Evolutionary conservation across 2,888 invertebrate species (phyloP), one percentile per base, ranked within the genome.

Genomic region (Pemphredon lugubris): DNA sequence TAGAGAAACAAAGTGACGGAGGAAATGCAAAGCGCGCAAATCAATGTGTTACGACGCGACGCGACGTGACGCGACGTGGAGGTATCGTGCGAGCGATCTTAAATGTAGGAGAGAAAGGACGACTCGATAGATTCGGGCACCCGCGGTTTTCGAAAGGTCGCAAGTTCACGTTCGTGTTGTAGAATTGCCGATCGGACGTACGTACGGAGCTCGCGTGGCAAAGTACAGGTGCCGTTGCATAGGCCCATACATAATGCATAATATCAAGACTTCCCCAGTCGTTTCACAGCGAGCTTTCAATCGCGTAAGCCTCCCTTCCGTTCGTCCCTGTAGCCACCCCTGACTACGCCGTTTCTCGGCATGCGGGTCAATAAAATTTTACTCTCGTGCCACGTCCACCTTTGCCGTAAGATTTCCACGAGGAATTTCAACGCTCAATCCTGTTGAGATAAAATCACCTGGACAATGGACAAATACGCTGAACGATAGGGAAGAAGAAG

Each of bases 281-380:
- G 86, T 86, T 87, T 82, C 83, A 83, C 83, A 81, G 84, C 84
- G 85, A 86, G 87, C 86, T 88, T 87, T 87, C 87, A 87, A 87
- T 88, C 84, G 87, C 77, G 70, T 74, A 77, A 83, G 83, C 83
- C 75, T 79, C 71, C 67, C 67, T 66, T 65, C 70, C 72, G 59
- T 65, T 64, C 55, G 42, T 48, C 64, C 55, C 59, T 55, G 53
- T 18, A 63, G n/a, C 42, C 32, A 6, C 26, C 57, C 44, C 53
- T 55, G 13, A 26, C 60, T 23, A 13, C 13, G 16, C 18, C 21
- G 30, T 59, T 60, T 50, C 11, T 44, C 40, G 16, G 66, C 67
- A 75, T 69, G 65, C 69, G 72, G 75, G 78, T 80, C 83, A 77
- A 84, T 84, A 82, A 83, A 83, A 81, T 80, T 83, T 77, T 79